These are phyloP conservation scores for Agrilus mali DNA, from an alignment of 2,888 invertebrate species.

Conservation along the genomic window DNA sequence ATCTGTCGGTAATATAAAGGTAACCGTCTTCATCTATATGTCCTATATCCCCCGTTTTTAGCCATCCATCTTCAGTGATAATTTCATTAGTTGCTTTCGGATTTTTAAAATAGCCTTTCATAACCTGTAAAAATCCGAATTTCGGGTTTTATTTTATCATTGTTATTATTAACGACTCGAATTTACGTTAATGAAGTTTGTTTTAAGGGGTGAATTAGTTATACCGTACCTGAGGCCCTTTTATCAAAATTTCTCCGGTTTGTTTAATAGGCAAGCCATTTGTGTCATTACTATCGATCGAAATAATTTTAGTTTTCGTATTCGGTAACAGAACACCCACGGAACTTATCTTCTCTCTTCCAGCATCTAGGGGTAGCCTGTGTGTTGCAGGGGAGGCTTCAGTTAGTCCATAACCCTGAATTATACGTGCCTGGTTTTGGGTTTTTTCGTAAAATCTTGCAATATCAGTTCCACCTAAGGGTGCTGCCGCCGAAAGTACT, in stretches of 20 bases:
- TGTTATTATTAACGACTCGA: no score
- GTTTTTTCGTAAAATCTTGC: constrained; percentile 22
- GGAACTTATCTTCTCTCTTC: constrained; percentile 20
- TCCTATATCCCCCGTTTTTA: constrained; percentile 50
- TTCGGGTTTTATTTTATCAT: no score
- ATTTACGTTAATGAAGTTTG: neutral
- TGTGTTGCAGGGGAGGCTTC: constrained; percentile 50
- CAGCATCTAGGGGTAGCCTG: constrained; percentile 18
- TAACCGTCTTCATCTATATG: constrained; percentile 47
- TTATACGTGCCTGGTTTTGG: constrained; percentile 13
- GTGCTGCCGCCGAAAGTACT: constrained; percentile 41
- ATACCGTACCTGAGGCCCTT: constrained; percentile 51
- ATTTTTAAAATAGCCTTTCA: constrained; percentile 60
- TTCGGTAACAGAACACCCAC: constrained; percentile 48
- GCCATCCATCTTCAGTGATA: constrained; percentile 53
- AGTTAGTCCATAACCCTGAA: constrained; percentile 50
- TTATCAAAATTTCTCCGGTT: constrained; percentile 58
- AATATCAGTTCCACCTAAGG: constrained; percentile 26
- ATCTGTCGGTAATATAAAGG: constrained; percentile 57
- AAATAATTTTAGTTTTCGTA: constrained; percentile 50
- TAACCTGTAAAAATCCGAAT: constrained; percentile 53
- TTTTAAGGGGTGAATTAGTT: no score
- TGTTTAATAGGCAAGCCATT: constrained; percentile 20
- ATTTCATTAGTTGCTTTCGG: constrained; percentile 53
- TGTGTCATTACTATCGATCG: constrained; percentile 22